These are phyloP conservation scores for Okamejei kenojei DNA, from an alignment of 2,797 vertebrate genomes.

Conservation along the genomic window DNA sequence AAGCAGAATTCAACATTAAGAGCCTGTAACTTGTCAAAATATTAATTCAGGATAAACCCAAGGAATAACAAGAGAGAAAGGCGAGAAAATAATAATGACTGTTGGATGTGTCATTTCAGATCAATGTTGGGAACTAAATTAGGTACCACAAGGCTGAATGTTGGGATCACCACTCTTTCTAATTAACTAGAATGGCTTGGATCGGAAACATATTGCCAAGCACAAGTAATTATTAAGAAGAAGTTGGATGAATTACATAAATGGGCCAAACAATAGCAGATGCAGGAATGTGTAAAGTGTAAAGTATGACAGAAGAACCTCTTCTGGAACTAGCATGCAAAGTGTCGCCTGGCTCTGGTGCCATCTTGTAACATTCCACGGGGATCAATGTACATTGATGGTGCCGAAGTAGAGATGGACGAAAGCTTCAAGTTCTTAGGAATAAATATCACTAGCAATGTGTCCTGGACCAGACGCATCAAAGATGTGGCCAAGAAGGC, in stretches of 20 bases:
- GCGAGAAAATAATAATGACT: not conserved
- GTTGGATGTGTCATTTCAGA: not conserved
- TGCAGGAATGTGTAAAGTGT: not conserved
- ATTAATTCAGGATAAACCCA: not conserved
- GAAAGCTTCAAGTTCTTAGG: no score
- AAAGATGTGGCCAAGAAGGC: no score
- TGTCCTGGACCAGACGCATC: no score
- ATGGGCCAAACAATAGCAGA: not conserved
- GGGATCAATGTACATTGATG: no score
- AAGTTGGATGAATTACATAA: not conserved
- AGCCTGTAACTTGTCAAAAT: not conserved
- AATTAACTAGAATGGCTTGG: not conserved
- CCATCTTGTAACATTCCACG: not conserved
- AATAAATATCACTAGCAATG: no score
- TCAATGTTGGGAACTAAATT: no score
- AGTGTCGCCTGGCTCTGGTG: no score
- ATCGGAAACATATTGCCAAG: not conserved
- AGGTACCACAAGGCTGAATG: not conserved
- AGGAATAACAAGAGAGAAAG: not conserved
- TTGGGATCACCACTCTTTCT: not conserved
- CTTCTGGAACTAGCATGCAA: no score
- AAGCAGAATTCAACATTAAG: not conserved
- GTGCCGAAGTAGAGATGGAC: no score
- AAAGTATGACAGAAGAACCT: not conserved
- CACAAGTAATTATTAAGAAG: not conserved